A percentile compares a stretch with the other conserved stretches of the same genome.
Conservation (phyloP, 2,797 vertebrate genomes). For the Hephaestus fuliginosus region DNA sequence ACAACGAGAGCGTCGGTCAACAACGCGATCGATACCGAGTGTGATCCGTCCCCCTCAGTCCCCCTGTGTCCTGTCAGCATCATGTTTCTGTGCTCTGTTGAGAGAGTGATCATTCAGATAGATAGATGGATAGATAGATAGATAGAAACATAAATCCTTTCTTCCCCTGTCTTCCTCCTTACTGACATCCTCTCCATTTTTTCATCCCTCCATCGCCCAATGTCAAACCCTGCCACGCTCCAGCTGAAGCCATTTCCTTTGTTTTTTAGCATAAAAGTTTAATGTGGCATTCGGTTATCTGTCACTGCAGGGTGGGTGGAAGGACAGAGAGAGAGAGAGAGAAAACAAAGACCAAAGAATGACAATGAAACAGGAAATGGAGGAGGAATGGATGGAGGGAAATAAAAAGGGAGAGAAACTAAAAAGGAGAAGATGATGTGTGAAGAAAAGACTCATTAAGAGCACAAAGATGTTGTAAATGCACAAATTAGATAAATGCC, state of each 20-base stretch:
- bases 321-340: slow-evolving; percentile 4
- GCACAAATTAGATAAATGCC: neutral
- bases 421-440: neutral
- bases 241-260: slow-evolving; percentile 21
- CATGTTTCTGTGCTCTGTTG: neutral
- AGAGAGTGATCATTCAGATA: neutral
- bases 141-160: no score
- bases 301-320: neutral
- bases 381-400: neutral
- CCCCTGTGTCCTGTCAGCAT: neutral
- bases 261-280: slow-evolving; percentile 35
- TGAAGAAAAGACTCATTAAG: neutral
- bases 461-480: neutral
- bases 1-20: neutral
- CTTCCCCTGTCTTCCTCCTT: no score
- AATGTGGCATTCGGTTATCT: slow-evolving; percentile 11
- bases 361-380: neutral
- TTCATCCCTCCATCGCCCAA: neutral
- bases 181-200: no score
- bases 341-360: neutral
- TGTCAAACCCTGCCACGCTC: neutral
- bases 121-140: no score
- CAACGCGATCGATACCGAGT: neutral
- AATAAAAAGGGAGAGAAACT: no score
- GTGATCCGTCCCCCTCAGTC: neutral